Conservation (phyloP, 2,888 invertebrate species). For the Metalampra italica region DNA sequence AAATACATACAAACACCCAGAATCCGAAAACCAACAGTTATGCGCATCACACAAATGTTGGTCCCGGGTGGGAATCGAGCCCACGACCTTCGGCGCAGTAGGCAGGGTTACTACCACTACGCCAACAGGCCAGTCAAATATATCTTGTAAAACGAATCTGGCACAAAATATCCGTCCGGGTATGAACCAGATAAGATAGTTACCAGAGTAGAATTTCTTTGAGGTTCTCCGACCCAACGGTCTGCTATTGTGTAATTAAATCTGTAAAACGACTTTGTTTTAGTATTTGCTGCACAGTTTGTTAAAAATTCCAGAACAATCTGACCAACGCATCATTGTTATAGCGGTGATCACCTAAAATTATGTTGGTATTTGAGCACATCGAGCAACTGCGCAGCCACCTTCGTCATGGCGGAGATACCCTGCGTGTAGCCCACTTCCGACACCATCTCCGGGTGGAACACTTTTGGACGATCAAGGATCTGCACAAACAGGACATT, state of each 20-base stretch:
- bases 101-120: no score
- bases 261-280: slow-evolving; percentile 26
- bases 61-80: no score
- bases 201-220: slow-evolving; percentile 58
- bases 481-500: slow-evolving; percentile 27
- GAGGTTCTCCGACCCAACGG: slow-evolving; percentile 62
- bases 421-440: slow-evolving; percentile 46
- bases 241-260: slow-evolving; percentile 59
- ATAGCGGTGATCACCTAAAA: slow-evolving; percentile 41
- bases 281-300: no score
- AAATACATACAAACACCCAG: no score
- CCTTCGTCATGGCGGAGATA: slow-evolving; percentile 60
- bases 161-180: no score
- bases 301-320: no score
- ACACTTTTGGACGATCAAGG: slow-evolving; percentile 36
- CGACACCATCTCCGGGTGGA: slow-evolving; percentile 43
- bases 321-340: background rate
- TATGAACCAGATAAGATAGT: no score
- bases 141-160: no score
- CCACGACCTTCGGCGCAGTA: no score
- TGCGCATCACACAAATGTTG: no score
- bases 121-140: no score
- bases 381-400: slow-evolving; percentile 46
- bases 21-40: no score
- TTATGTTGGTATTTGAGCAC: slow-evolving; percentile 52